Evolutionary conservation across 2,113 vertebrate genomes (phyloP), one percentile per base, ranked within the genome.

Genomic region (Brienomyrus brachyistius): DNA sequence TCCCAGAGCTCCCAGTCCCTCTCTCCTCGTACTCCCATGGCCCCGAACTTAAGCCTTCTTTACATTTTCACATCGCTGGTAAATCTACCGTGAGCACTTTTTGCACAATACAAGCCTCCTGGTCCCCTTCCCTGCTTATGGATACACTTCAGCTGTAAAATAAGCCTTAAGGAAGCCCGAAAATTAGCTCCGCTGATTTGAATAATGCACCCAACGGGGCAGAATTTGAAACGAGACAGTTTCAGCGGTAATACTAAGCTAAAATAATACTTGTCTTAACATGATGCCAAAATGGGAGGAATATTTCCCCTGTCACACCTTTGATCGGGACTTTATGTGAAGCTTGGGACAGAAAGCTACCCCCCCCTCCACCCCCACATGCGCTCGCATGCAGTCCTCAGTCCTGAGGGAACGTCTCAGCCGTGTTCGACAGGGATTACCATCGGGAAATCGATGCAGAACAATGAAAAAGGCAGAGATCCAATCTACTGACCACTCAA

Each of bases 401-500:
- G 7, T 93, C 94, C 93, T 93, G 93, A 93, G 93, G 95, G 95
- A 93, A 93, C 92, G 92, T 95, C 94, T 93, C 94, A 93, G 92
- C 91, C 92, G 90, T 93, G 92, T 94, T 94, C 92, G 94, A 94
- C 95, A 93, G 90, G 94, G 93, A 96, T 96, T 96, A 96, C 95
- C 95, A 93, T 91, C 94, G 92, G 93, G 94, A 93, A 95, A 96
- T 96, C 96, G 95, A 96, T 96, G 95, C 94, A 91, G 91, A 93
- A 94, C 95, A 94, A 95, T 94, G 92, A 96, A 95, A 95, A 95
- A 93, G 94, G 94, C 94, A 43, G 94, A 96, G 95, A 96, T 94
- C 95, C 94, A 96, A 96, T 96, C 94, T 96, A 93, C 94, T 93
- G 92, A 94, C 92, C 92, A 88, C 94, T 96, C 95, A 96, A 96